Evolutionary conservation across 2,888 invertebrate species (phyloP).

Genomic region (Idaea aversata): DNA sequence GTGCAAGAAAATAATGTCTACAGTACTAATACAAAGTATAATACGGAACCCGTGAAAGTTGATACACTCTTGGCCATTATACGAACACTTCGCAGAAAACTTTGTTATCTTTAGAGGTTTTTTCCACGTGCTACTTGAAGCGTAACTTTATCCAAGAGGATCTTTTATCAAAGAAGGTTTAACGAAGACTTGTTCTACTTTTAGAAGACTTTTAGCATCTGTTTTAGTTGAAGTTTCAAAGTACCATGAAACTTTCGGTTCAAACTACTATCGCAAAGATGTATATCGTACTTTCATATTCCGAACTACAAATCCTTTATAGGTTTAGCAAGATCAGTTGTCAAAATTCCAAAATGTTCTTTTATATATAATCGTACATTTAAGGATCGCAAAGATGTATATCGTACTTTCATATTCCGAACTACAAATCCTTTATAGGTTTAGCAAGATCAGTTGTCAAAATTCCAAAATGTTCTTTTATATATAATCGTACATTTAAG

Average conservation of each 20-base stretch:
- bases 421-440: too few species aligned
- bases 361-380: too few species aligned
- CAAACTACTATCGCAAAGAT: too few species aligned
- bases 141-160: not conserved
- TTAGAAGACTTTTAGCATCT: not conserved
- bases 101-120: not conserved
- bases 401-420: too few species aligned
- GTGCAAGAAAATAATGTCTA: not conserved
- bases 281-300: too few species aligned
- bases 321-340: too few species aligned
- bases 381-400: too few species aligned
- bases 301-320: too few species aligned
- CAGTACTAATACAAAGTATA: not conserved
- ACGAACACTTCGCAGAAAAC: not conserved
- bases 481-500: too few species aligned
- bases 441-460: too few species aligned
- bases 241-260: not conserved
- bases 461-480: too few species aligned
- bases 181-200: not conserved
- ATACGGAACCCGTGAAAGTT: not conserved
- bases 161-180: not conserved
- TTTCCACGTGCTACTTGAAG: not conserved
- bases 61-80: not conserved
- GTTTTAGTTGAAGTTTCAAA: not conserved
- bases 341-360: too few species aligned